Evolutionary conservation across 1,140 invertebrate genomes (phyloP).

Genomic region (Nymphalis io): DNA sequence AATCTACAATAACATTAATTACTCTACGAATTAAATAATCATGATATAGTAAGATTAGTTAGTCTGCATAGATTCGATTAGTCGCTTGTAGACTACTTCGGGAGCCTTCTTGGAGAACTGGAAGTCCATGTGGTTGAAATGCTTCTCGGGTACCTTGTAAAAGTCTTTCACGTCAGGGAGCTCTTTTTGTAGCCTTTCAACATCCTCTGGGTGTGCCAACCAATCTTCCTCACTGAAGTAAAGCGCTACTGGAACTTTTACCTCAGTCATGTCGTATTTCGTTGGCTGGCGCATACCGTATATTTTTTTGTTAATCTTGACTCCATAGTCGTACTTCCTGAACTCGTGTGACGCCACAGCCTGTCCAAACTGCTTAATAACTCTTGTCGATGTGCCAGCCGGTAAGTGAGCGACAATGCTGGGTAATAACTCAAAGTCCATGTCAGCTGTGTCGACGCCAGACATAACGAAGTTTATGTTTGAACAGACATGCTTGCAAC

Average conservation of each 20-base stretch:
- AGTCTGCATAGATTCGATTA: constrained; percentile 65
- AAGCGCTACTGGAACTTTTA: constrained; percentile 84
- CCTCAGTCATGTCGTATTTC: constrained; percentile 83
- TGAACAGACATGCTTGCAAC: constrained; percentile 81
- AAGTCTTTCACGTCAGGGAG: constrained; percentile 72
- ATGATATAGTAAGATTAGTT: neutral
- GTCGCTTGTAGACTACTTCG: constrained; percentile 80
- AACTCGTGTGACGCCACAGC: constrained; percentile 73
- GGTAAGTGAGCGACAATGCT: constrained; percentile 89
- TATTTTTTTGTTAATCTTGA: constrained; percentile 71
- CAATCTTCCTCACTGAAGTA: constrained; percentile 86
- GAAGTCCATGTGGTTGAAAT: constrained; percentile 88
- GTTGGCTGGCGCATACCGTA: constrained; percentile 83
- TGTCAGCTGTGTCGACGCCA: constrained; percentile 78
- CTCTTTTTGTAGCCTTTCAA: constrained; percentile 81
- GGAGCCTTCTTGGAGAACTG: constrained; percentile 83
- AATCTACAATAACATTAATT: constrained; percentile 3
- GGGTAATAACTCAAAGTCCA: constrained; percentile 82
- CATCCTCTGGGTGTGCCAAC: constrained; percentile 83
- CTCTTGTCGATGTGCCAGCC: constrained; percentile 88
- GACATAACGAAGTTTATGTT: constrained; percentile 83
- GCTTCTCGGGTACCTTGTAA: constrained; percentile 79
- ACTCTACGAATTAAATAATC: constrained; percentile 11
- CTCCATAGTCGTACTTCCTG: constrained; percentile 79
- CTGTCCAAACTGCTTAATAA: constrained; percentile 87